Evolutionary conservation across 2,888 invertebrate genomes (phyloP).

Genomic region (Neoascia interrupta): DNA sequence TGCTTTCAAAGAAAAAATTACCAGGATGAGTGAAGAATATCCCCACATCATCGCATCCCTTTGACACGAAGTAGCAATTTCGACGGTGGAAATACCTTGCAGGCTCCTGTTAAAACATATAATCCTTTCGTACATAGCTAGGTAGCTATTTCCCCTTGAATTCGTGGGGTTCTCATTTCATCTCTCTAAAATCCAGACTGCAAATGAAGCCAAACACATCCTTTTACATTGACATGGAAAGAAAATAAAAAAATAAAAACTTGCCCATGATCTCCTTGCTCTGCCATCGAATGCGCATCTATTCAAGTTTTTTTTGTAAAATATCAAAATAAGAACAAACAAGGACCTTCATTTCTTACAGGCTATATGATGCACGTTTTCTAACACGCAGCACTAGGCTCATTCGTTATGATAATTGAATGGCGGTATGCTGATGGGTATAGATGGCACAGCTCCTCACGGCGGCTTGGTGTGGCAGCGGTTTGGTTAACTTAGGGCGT

Average conservation of each 20-base stretch:
- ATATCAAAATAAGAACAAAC: constrained; percentile 30
- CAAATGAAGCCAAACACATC: constrained; percentile 1
- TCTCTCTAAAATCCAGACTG: constrained; percentile 18
- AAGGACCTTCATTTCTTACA: constrained; percentile 48
- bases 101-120: neutral
- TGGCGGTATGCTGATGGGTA: constrained; percentile 43
- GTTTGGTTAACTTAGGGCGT: neutral
- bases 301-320: constrained; percentile 3
- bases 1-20: constrained; percentile 20
- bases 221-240: neutral
- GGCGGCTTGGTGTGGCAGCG: neutral
- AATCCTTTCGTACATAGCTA: neutral
- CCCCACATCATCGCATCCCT: constrained; percentile 33
- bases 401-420: constrained; percentile 69
- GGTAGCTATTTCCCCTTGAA: no score
- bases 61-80: constrained; percentile 39
- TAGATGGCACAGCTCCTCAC: constrained; percentile 17
- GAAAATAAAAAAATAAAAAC: neutral
- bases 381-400: constrained; percentile 60
- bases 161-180: constrained; percentile 19
- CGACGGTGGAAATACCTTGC: constrained; percentile 17
- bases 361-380: constrained; percentile 60
- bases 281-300: constrained; percentile 25
- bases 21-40: constrained; percentile 6
- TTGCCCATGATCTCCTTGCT: neutral